Conservation (phyloP, 1,140 invertebrate species). For the Ceratosolen solmsi region DNA sequence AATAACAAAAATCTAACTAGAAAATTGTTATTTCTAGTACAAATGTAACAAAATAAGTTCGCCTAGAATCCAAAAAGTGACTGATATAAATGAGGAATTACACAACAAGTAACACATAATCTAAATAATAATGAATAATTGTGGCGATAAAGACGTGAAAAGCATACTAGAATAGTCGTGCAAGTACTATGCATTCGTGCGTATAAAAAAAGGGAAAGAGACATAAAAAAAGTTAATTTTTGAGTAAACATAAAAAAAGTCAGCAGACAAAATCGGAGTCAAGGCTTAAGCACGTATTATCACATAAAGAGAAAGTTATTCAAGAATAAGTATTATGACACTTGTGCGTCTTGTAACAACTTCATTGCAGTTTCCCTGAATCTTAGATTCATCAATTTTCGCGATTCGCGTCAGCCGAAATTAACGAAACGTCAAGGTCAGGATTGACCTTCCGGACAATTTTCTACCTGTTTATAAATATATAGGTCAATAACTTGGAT, state of each 20-base stretch:
- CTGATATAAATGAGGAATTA: too few relatives aligned
- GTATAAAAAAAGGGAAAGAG: not conserved
- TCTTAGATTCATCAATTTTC: not conserved
- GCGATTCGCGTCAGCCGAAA: not conserved
- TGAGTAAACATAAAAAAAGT: not conserved
- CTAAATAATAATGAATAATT: too few relatives aligned
- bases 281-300: slow-evolving; percentile 40
- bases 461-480: not conserved
- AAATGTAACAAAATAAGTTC: too few relatives aligned
- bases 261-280: slow-evolving; percentile 26
- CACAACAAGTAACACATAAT: too few relatives aligned
- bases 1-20: too few relatives aligned
- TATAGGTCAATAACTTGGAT: not conserved
- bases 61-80: too few relatives aligned
- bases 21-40: too few relatives aligned
- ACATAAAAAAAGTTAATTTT: not conserved
- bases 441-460: not conserved
- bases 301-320: slow-evolving; percentile 48
- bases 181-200: too few relatives aligned
- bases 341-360: not conserved
- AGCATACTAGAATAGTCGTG: too few relatives aligned
- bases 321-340: slow-evolving; percentile 44
- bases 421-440: not conserved
- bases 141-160: too few relatives aligned
- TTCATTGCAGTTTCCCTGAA: not conserved